Evolutionary conservation across 2,797 vertebrate species (phyloP).

Genomic region (Cercopithecus petaurista): DNA sequence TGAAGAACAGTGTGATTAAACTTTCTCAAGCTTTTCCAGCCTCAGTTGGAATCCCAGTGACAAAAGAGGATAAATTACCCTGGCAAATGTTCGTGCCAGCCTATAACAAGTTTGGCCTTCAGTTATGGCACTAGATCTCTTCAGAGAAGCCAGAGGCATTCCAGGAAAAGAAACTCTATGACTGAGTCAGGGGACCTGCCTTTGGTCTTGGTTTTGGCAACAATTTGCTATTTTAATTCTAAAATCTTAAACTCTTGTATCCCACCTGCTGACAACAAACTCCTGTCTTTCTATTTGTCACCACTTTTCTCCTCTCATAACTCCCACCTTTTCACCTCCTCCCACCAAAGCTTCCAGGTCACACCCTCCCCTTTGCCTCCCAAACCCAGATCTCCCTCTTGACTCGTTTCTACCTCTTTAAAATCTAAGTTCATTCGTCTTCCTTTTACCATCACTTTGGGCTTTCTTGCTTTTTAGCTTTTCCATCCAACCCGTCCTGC

Average conservation of each 20-base stretch:
- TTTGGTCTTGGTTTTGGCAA: constrained; percentile 9
- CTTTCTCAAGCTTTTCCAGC: constrained; percentile 65
- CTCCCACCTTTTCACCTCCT: not conserved
- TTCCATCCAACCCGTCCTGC: not conserved
- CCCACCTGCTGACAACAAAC: not conserved
- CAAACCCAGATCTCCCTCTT: not conserved
- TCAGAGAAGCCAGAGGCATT: not conserved
- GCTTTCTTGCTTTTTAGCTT: not conserved
- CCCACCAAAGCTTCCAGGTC: not conserved
- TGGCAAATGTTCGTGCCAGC: constrained; percentile 58
- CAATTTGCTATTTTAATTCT: not conserved
- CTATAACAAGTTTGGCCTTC: constrained; percentile 2
- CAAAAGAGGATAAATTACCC: constrained; percentile 59
- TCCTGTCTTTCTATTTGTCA: not conserved
- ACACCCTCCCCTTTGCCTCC: not conserved
- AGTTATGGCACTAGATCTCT: not conserved
- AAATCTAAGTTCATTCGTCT: not conserved
- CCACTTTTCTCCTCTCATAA: not conserved
- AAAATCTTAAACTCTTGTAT: not conserved
- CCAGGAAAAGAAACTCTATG: not conserved
- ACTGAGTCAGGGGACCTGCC: not conserved
- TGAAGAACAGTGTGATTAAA: constrained; percentile 73
- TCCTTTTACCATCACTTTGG: not conserved
- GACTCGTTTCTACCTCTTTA: not conserved
- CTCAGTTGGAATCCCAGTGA: constrained; percentile 62